Base-by-base conservation (phyloP, 1,140 invertebrate genomes). In the Neocloeon triangulifer region DNA sequence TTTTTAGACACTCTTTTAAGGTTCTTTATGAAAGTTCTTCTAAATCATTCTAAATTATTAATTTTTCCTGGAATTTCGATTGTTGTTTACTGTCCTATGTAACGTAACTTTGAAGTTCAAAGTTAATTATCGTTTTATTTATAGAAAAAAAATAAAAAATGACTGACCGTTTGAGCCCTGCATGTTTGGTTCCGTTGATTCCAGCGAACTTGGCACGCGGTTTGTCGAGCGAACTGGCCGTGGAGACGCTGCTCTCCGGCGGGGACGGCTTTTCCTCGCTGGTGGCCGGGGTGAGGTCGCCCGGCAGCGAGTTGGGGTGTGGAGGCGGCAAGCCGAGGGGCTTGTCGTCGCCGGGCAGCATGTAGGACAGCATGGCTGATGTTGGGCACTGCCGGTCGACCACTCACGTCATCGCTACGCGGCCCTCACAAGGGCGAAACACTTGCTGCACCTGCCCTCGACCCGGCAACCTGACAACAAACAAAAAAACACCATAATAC, bases 121-220 rank as follows among this genome's bases (percentile, higher is more conserved):
- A n/a, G n/a, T n/a, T n/a, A n/a, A n/a, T n/a, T n/a, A n/a, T n/a
- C n/a, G n/a, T n/a, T n/a, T n/a, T n/a, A n/a, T n/a, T n/a, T n/a
- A n/a, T n/a, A n/a, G n/a, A 33, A n/a, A n/a, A n/a, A n/a, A n/a
- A n/a, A n/a, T n/a, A n/a, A n/a, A n/a, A 25, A 31, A 5, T 6
- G 8, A 37, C 41, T 43, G 40, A 62, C 61, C 61, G 58, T 40
- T 63, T 63, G 35, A 63, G 53, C 40, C 50, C 58, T 18, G 56
- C 51, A 34, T 60, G 53, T 41, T 62, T 62, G 21, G 56, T 51
- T 7, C 52, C 55, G 37, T 56, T 57, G 37, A 51, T 42, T 15
- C 54, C 16, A n/a, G n/a, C n/a, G n/a, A n/a, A n/a, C n/a, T n/a
- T n/a, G 8, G 33, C 22, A 7, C 23, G 14, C 16, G 41, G 34